phyloP scores from a whole-genome alignment of 64 coral and sea anemone species.

The Cladopsammia gracilis region DNA sequence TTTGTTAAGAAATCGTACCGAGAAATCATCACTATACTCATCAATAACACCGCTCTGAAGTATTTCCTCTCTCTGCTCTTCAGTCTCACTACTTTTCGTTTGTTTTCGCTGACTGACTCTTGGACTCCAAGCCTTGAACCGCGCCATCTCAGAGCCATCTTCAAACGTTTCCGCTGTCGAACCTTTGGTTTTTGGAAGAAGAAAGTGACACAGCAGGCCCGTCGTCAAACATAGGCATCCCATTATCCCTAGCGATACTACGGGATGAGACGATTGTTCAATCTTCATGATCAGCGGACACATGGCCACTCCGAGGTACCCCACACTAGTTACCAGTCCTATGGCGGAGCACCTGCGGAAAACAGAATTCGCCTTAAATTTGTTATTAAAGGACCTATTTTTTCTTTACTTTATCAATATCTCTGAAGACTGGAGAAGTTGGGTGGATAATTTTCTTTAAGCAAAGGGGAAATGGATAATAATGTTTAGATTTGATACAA shows the following conservation, averaged over 20 bases:
- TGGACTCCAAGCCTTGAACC: conserved; percentile 9
- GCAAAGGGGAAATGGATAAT: too few species aligned
- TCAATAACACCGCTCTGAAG: neutral
- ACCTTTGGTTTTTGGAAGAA: conserved; percentile 63
- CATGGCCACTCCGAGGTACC: conserved; percentile 31
- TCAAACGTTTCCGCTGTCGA: neutral
- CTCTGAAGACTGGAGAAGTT: too few species aligned
- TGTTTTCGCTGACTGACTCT: neutral
- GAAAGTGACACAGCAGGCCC: conserved; percentile 15
- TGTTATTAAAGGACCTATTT: too few species aligned
- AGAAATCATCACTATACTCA: neutral
- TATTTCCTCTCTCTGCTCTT: neutral
- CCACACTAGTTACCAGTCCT: conserved; percentile 31
- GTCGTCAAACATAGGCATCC: conserved; percentile 34
- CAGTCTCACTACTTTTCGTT: neutral
- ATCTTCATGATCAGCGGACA: conserved; percentile 61
- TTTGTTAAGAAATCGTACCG: neutral
- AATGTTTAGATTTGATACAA: too few species aligned
- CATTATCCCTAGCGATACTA: conserved; percentile 56
- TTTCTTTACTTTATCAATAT: too few species aligned
- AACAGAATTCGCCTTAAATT: too few species aligned
- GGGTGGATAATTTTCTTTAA: too few species aligned
- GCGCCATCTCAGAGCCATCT: neutral
- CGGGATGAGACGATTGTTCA: conserved; percentile 13
- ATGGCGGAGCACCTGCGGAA: conserved; percentile 38